These are phyloP conservation scores for Phyto melanocephala DNA, from an alignment of 2,888 invertebrate species.

Conservation along the genomic window DNA sequence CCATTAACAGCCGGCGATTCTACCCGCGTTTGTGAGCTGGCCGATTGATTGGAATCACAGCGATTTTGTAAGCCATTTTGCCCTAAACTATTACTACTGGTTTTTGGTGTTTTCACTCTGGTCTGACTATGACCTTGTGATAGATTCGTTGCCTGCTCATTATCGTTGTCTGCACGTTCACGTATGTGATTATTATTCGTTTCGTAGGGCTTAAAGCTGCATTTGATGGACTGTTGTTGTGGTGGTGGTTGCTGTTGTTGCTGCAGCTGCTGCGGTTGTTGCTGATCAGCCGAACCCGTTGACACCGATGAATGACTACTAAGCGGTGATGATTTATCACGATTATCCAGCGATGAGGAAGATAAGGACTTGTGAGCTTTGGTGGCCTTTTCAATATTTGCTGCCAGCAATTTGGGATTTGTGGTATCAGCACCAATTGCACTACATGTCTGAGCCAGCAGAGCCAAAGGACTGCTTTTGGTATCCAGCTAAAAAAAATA, in stretches of 20 bases:
- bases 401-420: slow-evolving; percentile 86
- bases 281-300: slow-evolving; percentile 78
- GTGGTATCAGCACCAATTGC: slow-evolving; percentile 96
- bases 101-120: slow-evolving; percentile 75
- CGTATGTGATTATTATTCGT: slow-evolving; percentile 82
- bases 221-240: slow-evolving; percentile 77
- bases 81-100: slow-evolving; percentile 51
- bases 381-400: slow-evolving; percentile 86
- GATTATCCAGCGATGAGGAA: slow-evolving; percentile 74
- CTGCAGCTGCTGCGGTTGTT: slow-evolving; percentile 76
- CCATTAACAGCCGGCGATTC: slow-evolving; percentile 74
- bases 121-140: slow-evolving; percentile 67
- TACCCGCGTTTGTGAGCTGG: slow-evolving; percentile 79
- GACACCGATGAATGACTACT: slow-evolving; percentile 79
- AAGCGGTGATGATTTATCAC: slow-evolving; percentile 83
- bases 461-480: slow-evolving; percentile 96
- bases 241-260: slow-evolving; percentile 82
- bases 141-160: slow-evolving; percentile 69
- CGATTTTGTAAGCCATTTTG: slow-evolving; percentile 75
- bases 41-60: slow-evolving; percentile 89
- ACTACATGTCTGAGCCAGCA: slow-evolving; percentile 97
- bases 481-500: slow-evolving; percentile 90
- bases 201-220: slow-evolving; percentile 89
- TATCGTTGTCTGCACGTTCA: slow-evolving; percentile 74
- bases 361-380: slow-evolving; percentile 79